Percentiles rank a stretch among this genome's conserved stretches.
These are phyloP conservation scores for Leptinotarsa undecemlineata DNA, from an alignment of 1,140 invertebrate species.

Conservation along the genomic window DNA sequence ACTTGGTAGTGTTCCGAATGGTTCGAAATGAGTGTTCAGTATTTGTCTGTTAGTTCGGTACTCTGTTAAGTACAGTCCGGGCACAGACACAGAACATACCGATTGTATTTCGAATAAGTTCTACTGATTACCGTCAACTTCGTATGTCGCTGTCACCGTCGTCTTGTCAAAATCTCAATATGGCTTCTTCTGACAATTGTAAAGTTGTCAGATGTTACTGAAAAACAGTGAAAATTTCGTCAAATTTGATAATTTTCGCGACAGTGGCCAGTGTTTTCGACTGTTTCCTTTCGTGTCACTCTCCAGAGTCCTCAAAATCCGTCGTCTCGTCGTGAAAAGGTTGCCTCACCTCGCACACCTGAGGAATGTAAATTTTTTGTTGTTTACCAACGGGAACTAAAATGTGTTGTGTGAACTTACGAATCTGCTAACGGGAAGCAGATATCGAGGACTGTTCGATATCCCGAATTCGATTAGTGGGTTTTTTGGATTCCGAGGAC, in stretches of 20 bases:
- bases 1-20: no score
- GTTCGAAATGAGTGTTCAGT: no score
- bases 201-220: constrained; percentile 6
- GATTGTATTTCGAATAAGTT: no score
- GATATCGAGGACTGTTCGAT: constrained; percentile 20
- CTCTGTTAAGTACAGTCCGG: no score
- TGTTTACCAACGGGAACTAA: constrained; percentile 19
- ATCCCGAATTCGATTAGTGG: constrained; percentile 26
- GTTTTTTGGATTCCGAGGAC: no score
- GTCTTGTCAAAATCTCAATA: not conserved
- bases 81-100: no score
- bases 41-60: no score
- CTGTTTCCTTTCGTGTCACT: not conserved
- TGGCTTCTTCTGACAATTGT: constrained; percentile 1
- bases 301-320: not conserved
- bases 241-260: not conserved
- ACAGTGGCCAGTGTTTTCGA: not conserved
- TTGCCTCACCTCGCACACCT: constrained; percentile 28
- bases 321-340: not conserved
- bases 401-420: constrained; percentile 15
- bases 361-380: constrained; percentile 39
- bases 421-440: constrained; percentile 23
- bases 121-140: no score
- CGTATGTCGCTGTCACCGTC: no score
- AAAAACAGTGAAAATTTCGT: constrained; percentile 7